Base-by-base conservation (phyloP, 2,113 vertebrate genomes). In the Neotragus moschatus region DNA sequence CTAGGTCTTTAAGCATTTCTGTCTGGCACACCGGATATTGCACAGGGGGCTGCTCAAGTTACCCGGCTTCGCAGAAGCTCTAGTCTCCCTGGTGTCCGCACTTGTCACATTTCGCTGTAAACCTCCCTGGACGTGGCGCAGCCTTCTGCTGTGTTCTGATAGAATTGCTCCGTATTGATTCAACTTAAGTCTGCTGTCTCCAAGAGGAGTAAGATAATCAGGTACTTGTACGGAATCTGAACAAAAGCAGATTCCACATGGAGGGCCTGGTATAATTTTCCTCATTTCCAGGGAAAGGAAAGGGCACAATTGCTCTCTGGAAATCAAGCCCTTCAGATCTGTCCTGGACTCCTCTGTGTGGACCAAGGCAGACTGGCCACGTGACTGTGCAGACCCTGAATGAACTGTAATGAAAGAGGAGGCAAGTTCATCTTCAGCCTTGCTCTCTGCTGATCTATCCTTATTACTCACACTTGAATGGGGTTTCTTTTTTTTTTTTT, bases 11-110 rank as follows among this genome's bases (percentile, higher is more conserved):
- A 98, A 98, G 97, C 97, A 96, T 95, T 96, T 98, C 95, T 86
- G 97, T 97, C 96, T 97, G 92, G 98, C 98, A 97, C 97, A 97
- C 98, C 95, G 98, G 99, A 99, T 99, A 99, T 99, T 98, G 98
- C 98, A 97, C 95, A 94, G 97, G 98, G 98, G 96, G 97, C 96
- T 98, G 98, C 98, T 96, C 97, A 97, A 97, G 61, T 97, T 96
- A 97, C 96, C 92, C 94, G 55, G 97, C 96, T 96, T 98, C 97
- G 94, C 97, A 98, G 98, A 98, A 95, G 66, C 84, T 2, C 93
- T 80, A 80, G 63, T 75, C 63, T 95, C 94, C 75, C 66, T n/a
- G 49, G 87, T 43, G 56, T 82, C 80, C 21, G 23, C 11, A 26
- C 26, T 91, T 55, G 56, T 87, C 45, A 92, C 90, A 95, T 90